These are phyloP conservation scores for Blastobasis lacticolella DNA, from an alignment of 2,888 invertebrate species.

Conservation along the genomic window DNA sequence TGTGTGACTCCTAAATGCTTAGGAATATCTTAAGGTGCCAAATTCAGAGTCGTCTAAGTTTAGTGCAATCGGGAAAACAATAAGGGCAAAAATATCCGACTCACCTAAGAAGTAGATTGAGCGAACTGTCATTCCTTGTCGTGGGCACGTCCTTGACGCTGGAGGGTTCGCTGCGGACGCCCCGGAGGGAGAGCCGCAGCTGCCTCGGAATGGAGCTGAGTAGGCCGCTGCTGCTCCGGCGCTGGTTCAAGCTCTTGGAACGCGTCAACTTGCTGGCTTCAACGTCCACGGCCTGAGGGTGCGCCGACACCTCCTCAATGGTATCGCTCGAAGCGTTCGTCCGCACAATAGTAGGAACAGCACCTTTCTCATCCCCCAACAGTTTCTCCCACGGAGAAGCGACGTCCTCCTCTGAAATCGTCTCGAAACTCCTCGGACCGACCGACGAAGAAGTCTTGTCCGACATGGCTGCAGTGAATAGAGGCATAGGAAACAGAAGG, in stretches of 20 bases:
- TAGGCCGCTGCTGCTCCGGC: conserved; percentile 68
- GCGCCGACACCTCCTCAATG: conserved; percentile 48
- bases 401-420: conserved; percentile 66
- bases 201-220: conserved; percentile 70
- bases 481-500: conserved; percentile 32
- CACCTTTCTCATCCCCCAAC: conserved; percentile 57
- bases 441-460: conserved; percentile 67
- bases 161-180: conserved; percentile 65
- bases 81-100: conserved; percentile 15
- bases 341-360: conserved; percentile 64
- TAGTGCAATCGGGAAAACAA: no score
- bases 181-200: conserved; percentile 66
- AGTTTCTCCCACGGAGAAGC: conserved; percentile 68
- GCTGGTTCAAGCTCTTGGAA: conserved; percentile 65
- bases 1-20: no score
- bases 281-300: conserved; percentile 44
- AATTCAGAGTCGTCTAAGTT: no score
- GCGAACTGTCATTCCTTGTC: conserved; percentile 65
- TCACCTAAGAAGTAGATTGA: conserved; percentile 68
- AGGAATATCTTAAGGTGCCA: no score
- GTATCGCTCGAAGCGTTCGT: conserved; percentile 62
- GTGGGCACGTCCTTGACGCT: conserved; percentile 67
- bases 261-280: conserved; percentile 59
- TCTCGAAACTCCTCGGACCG: conserved; percentile 68
- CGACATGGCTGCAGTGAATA: conserved; percentile 36